A percentile compares a stretch with the other conserved stretches of the same genome.
phyloP scores from a whole-genome alignment of 2,797 vertebrate species.

The Characodon lateralis region DNA sequence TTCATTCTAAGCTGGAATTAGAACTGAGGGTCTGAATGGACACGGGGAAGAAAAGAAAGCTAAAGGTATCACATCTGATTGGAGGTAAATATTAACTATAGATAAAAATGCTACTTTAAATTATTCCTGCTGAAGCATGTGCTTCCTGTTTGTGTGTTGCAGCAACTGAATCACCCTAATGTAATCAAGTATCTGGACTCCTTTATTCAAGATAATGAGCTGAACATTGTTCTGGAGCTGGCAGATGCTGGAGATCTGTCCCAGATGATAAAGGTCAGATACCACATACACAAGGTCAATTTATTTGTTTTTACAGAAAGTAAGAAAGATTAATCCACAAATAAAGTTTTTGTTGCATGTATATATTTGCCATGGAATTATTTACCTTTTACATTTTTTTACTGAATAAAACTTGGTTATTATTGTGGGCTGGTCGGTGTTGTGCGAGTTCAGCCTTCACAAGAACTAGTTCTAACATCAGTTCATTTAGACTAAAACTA shows the following conservation, averaged over 20 bases:
- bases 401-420: too few relatives aligned
- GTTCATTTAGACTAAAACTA: too few relatives aligned
- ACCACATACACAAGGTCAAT: neutral
- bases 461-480: too few relatives aligned
- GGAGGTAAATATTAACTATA: neutral
- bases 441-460: too few relatives aligned
- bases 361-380: neutral
- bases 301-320: neutral
- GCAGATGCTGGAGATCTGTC: constrained; percentile 93
- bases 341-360: neutral
- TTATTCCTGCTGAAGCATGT: neutral
- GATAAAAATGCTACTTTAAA: neutral
- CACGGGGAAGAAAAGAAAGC: too few relatives aligned
- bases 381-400: too few relatives aligned
- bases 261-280: constrained; percentile 93
- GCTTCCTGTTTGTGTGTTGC: constrained; percentile 33
- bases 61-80: too few relatives aligned
- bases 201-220: constrained; percentile 91
- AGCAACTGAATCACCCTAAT: constrained; percentile 91
- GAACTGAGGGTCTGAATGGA: too few relatives aligned
- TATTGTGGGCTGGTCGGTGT: too few relatives aligned
- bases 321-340: neutral
- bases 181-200: constrained; percentile 95
- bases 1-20: too few relatives aligned
- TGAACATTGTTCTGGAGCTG: constrained; percentile 93